Conservation (phyloP, 2,888 invertebrate species). For the Tipula helvola region DNA sequence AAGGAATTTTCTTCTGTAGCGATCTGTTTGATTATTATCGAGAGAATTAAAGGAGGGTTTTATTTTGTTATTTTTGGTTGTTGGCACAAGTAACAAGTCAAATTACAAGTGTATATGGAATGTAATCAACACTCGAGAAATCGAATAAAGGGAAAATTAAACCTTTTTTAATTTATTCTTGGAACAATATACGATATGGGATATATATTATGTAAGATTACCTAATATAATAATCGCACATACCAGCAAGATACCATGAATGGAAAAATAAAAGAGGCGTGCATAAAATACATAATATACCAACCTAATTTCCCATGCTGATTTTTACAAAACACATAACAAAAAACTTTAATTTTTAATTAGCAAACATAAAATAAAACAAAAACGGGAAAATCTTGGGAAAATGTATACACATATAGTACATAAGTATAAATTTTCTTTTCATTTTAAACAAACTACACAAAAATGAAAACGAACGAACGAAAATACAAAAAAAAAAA, state of each 20-base stretch:
- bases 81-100: not conserved
- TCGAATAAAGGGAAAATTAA: not conserved
- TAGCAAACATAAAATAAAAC: not conserved
- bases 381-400: not conserved
- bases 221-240: not conserved
- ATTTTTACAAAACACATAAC: not conserved
- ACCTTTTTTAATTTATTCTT: not conserved
- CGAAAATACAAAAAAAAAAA: not conserved
- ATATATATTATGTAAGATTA: too few relatives aligned
- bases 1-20: not conserved
- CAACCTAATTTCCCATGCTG: not conserved
- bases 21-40: not conserved
- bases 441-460: not conserved
- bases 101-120: not conserved
- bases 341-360: not conserved
- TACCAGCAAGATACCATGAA: not conserved
- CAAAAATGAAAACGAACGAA: not conserved
- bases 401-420: not conserved
- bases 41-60: not conserved
- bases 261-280: not conserved
- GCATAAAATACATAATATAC: not conserved
- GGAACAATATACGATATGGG: not conserved
- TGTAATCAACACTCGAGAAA: not conserved
- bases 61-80: not conserved
- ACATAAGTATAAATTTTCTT: not conserved